phyloP scores from a whole-genome alignment of 2,113 vertebrate species.

The Cromileptes altivelis region DNA sequence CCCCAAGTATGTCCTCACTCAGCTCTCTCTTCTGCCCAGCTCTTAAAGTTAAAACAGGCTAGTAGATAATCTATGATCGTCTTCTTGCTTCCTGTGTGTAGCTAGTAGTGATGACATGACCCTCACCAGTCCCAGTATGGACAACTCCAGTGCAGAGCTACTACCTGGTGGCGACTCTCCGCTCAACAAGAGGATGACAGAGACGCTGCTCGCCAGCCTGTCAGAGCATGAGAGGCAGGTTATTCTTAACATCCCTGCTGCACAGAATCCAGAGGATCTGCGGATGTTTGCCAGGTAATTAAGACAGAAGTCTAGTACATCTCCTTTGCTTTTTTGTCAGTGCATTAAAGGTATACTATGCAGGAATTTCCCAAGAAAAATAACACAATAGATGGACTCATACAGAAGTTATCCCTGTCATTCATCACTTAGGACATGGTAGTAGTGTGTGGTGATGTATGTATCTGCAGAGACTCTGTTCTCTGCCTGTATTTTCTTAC shows the following conservation, averaged over 20 bases:
- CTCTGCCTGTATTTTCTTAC: no score
- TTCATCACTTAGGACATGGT: no score
- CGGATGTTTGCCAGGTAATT: constrained; percentile 96
- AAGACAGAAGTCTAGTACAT: background rate
- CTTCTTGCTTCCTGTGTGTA: constrained; percentile 63
- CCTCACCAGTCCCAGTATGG: constrained; percentile 98
- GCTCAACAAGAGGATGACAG: constrained; percentile 94
- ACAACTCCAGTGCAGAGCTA: constrained; percentile 97
- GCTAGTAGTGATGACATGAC: constrained; percentile 99
- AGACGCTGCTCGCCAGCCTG: constrained; percentile 95
- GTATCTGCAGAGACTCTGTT: background rate
- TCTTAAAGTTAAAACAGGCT: background rate
- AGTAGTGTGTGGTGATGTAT: background rate
- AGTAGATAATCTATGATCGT: background rate
- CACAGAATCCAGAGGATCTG: constrained; percentile 96
- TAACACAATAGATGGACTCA: no score
- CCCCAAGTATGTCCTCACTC: constrained; percentile 90
- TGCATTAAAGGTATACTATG: background rate
- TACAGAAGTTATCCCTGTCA: no score
- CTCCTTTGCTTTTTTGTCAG: background rate
- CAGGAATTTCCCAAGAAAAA: no score
- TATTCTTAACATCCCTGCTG: constrained; percentile 93
- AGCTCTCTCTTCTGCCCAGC: background rate
- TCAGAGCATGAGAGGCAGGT: constrained; percentile 93
- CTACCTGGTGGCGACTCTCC: constrained; percentile 95